Base-by-base conservation (phyloP, 2,113 vertebrate species). In the Tachuris rubrigastra region DNA sequence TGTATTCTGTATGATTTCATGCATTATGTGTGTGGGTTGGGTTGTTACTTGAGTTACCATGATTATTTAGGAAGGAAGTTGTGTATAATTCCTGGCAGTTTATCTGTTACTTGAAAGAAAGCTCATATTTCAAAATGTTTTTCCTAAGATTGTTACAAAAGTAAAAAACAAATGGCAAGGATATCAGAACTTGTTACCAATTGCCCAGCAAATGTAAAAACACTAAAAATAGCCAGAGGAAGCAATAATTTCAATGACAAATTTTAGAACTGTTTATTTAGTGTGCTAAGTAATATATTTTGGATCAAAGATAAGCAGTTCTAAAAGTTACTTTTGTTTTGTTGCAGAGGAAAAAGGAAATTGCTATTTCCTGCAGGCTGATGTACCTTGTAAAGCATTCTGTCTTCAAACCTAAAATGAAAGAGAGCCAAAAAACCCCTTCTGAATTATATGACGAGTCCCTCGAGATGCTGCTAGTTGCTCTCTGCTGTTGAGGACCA, bases 261-360 rank as follows among this genome's bases (percentile, higher is more conserved):
- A 98, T 98, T 98, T 98, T 97, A 97, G 93, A 95, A 75, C 95
- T 98, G 96, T 98, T 99, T 98, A 98, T 96, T 98, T 98, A 98
- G 93, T 91, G 68, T 88, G 92, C 95, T 98, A 96, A 98, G 97
- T 97, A 97, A 98, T 98, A 98, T 98, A 98, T 98, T 98, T 98
- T 98, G 97, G 98, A 99, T 98, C 97, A 98, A 98, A 98, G 98
- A 99, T 98, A 98, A 98, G 98, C 96, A 97, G 91, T 97, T 98
- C 98, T 96, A 97, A 98, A 98, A 98, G 97, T 98, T 98, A 93
- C 92, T 92, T 98, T 98, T 97, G 97, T 97, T 96, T 98, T 98
- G 95, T 97, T 97, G 96, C 94, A 96, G 96, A 92, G 78, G 96
- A 97, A 98, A 98, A 97, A 98, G 98, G 98, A 99, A 99, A 98